Base-by-base conservation (phyloP, 35 echinoderm and acorn worm species). In the Hemicentrotus pulcherrimus region DNA sequence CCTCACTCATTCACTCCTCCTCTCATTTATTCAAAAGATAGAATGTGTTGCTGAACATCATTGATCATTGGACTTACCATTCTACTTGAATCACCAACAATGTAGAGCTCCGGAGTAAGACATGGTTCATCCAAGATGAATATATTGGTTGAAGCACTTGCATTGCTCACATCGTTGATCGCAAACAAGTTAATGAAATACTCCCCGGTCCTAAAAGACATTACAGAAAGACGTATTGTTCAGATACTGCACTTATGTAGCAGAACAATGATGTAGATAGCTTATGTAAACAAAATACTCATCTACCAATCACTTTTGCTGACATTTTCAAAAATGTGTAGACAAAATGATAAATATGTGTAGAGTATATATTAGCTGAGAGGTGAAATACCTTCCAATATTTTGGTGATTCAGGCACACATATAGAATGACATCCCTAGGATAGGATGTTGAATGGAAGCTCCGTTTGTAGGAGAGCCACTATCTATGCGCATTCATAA, bases 61-160 rank as follows among this genome's bases (percentile, higher is more conserved):
- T 2, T 24, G 18, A 97, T 0, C 35, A 78, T 5, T 89, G 95
- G 35, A 94, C 94, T 97, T 95, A 97, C 97, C 70, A 50, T 95
- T 94, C 94, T 94, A n/a, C 78, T 88, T 32, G 94, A 78, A 85
- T 61, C 91, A 28, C 97, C 97, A 91, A 97, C 93, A 45, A 99
- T 91, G 85, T 94, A 46, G 3, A 99, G 10, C 6, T 48, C 91
- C 7, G 98, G 98, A 94, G 96, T 94, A 89, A 92, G 60, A 65
- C 98, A 99, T 60, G 96, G 94, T 33, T 95, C 60, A 31, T 94
- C 93, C 94, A 99, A 86, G 61, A 99, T 88, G 91, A 99, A 99
- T 55, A 97, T 58, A 16, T 94, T 59, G 7, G 86, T 88, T 28
- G 90, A 47, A 4, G 94, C 88, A 32, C 33, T 96, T 24, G 91